phyloP scores from a whole-genome alignment of 2,113 vertebrate genomes.

The Vulpes vulpes region DNA sequence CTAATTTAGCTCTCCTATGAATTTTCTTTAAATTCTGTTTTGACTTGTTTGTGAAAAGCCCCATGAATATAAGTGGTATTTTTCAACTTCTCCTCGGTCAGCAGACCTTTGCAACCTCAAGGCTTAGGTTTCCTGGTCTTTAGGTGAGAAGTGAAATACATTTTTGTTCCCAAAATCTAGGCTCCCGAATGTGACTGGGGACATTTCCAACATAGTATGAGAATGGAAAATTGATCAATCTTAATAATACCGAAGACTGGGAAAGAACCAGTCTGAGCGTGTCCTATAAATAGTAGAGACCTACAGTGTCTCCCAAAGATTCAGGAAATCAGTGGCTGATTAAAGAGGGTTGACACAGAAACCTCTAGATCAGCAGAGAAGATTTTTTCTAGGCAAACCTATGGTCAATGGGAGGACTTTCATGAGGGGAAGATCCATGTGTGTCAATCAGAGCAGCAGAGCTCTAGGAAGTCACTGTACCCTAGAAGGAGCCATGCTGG shows the following conservation, averaged over 20 bases:
- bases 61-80: not conserved
- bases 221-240: not conserved
- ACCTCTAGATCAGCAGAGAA: fast-evolving
- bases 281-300: not conserved
- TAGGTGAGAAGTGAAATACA: not conserved
- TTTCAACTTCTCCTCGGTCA: not conserved
- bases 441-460: not conserved
- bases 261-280: not conserved
- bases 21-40: not conserved
- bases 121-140: not conserved
- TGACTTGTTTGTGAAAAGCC: not conserved
- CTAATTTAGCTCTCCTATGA: not conserved
- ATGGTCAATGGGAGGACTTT: fast-evolving
- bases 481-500: not conserved
- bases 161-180: not conserved
- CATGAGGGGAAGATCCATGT: fast-evolving
- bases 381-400: no score
- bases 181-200: not conserved
- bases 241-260: not conserved
- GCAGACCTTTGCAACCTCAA: not conserved
- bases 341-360: not conserved
- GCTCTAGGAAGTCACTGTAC: no score
- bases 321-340: not conserved
- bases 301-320: not conserved
- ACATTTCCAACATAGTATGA: not conserved